phyloP scores from a whole-genome alignment of 2,888 invertebrate genomes.

The Timandra comae region DNA sequence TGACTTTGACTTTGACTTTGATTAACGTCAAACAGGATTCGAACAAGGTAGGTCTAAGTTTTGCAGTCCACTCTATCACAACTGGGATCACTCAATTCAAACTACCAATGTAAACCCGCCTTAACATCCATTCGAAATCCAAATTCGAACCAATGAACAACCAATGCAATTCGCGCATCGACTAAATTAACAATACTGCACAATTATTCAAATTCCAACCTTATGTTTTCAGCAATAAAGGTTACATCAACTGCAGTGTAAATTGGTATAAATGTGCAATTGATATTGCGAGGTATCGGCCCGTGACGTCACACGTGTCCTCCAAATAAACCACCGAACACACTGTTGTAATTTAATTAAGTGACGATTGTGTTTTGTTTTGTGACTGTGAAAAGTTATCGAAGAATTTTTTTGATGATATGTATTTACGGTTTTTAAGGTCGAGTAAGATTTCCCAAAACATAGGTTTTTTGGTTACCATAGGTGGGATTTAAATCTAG shows the following conservation, averaged over 20 bases:
- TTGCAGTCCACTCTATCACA: too few species aligned
- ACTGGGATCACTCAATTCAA: too few species aligned
- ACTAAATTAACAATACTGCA: constrained; percentile 3
- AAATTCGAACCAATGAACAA: constrained; percentile 40
- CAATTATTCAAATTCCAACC: constrained; percentile 7
- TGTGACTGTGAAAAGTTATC: too few species aligned
- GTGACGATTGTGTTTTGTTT: too few species aligned
- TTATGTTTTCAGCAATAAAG: constrained; percentile 5
- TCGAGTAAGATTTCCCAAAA: too few species aligned
- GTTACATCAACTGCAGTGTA: constrained; percentile 3
- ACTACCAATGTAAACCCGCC: constrained; percentile 17
- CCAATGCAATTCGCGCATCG: constrained; percentile 29
- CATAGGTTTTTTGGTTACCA: too few species aligned
- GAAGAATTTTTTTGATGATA: too few species aligned
- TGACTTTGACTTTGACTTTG: too few species aligned
- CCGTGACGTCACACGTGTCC: constrained; percentile 34
- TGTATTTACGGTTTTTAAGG: too few species aligned
- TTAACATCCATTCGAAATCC: constrained; percentile 31
- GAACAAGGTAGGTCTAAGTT: too few species aligned
- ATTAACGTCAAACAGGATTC: too few species aligned
- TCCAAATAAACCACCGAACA: not conserved
- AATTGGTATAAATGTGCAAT: constrained; percentile 26
- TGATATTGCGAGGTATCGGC: constrained; percentile 40
- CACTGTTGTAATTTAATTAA: constrained; percentile 2
- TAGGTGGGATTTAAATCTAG: too few species aligned